Evolutionary conservation across 1,140 invertebrate species (phyloP).

Genomic region (Epicauta chinensis): DNA sequence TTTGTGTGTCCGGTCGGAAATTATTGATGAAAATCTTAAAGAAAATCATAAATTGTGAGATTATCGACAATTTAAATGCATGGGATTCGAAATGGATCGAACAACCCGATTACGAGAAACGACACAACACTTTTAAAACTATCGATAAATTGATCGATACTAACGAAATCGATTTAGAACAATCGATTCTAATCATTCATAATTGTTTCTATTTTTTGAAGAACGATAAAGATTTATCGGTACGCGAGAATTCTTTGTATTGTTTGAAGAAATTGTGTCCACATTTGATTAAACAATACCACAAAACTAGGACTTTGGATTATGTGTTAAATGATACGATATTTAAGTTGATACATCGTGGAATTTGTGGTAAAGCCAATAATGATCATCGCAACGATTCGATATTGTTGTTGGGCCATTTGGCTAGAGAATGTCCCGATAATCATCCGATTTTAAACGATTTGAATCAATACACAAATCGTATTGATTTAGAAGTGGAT

Average conservation of each 20-base stretch:
- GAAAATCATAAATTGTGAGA: conserved; percentile 36
- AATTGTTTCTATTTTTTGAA: conserved; percentile 77
- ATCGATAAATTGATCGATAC: conserved; percentile 55
- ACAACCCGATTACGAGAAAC: conserved; percentile 81
- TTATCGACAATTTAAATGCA: conserved; percentile 67
- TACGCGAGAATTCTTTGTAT: conserved; percentile 70
- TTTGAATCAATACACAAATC: conserved; percentile 62
- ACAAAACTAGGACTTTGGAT: conserved; percentile 47
- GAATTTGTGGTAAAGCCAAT: conserved; percentile 56
- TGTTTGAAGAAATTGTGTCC: conserved; percentile 62
- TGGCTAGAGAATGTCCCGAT: conserved; percentile 64
- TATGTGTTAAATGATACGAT: conserved; percentile 69
- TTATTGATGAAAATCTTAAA: conserved; percentile 53
- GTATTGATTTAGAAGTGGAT: conserved; percentile 77
- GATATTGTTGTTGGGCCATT: conserved; percentile 65
- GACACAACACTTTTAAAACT: conserved; percentile 66
- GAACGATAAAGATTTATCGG: conserved; percentile 72
- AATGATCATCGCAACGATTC: conserved; percentile 66
- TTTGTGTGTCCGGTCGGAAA: conserved; percentile 55
- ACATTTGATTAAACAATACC: conserved; percentile 49
- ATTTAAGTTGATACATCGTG: conserved; percentile 59
- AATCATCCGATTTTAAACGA: conserved; percentile 68
- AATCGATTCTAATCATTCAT: conserved; percentile 68
- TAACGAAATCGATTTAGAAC: conserved; percentile 53
- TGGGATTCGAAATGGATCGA: conserved; percentile 81